phyloP scores from a whole-genome alignment of 2,113 vertebrate species.

The Chiloscyllium plagiosum region DNA sequence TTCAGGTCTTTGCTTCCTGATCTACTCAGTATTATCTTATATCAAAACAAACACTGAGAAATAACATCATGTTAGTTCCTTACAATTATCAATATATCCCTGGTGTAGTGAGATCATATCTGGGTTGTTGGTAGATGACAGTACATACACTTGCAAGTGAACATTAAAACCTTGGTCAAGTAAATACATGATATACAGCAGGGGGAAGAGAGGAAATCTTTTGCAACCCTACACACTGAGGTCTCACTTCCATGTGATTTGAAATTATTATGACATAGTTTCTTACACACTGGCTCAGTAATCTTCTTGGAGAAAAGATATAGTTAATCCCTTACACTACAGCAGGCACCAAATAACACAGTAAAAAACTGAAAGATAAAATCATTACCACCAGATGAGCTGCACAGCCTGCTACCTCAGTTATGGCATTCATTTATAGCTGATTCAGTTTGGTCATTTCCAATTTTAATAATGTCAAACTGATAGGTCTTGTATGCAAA shows the following conservation, averaged over 20 bases:
- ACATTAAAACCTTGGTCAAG: too few relatives aligned
- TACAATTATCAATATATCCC: neutral
- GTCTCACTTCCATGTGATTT: too few relatives aligned
- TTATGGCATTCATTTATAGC: neutral
- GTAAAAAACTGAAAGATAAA: neutral
- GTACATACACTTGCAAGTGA: too few relatives aligned
- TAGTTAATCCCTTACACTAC: too few relatives aligned
- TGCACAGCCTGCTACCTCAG: neutral
- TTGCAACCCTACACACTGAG: too few relatives aligned
- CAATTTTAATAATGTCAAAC: neutral
- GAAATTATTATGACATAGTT: too few relatives aligned
- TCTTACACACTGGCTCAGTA: too few relatives aligned
- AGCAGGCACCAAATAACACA: neutral
- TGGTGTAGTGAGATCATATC: neutral
- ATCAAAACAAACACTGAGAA: neutral
- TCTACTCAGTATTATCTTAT: neutral
- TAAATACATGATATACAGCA: too few relatives aligned
- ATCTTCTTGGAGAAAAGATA: too few relatives aligned
- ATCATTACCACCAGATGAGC: neutral
- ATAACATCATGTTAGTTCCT: neutral
- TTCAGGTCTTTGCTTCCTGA: too few relatives aligned
- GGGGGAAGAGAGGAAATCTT: too few relatives aligned
- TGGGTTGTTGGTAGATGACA: too few relatives aligned
- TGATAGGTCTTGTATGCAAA: neutral
- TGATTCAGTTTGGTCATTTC: neutral